These are phyloP conservation scores for Drosophila sulfurigaster DNA, from an alignment of 1,140 invertebrate genomes.

Conservation along the genomic window DNA sequence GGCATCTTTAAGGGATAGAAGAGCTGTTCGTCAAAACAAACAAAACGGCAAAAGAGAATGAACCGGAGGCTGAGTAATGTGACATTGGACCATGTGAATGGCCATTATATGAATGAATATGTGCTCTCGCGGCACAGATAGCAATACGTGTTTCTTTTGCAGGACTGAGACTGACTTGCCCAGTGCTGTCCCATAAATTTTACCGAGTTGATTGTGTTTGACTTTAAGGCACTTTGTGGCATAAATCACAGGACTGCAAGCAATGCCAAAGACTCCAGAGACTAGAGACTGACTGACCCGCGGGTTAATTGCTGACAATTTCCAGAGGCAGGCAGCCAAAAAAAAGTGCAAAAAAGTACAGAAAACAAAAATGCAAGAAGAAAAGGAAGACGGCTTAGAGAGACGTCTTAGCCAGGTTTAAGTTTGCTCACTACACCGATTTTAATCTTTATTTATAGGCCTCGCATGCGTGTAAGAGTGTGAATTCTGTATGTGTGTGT, in stretches of 20 bases:
- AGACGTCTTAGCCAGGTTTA: conserved; percentile 37
- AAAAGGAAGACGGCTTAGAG: conserved; percentile 45
- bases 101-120: conserved; percentile 51
- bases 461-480: conserved; percentile 41
- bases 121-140: neutral
- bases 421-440: conserved; percentile 61
- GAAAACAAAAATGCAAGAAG: neutral
- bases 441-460: conserved; percentile 81
- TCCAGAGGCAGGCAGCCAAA: conserved; percentile 43
- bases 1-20: neutral
- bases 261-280: conserved; percentile 2
- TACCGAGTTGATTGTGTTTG: conserved; percentile 71
- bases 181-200: conserved; percentile 50
- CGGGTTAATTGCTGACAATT: conserved; percentile 82
- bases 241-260: conserved; percentile 68
- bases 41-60: conserved; percentile 1
- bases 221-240: conserved; percentile 67
- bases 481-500: conserved; percentile 13
- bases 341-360: neutral
- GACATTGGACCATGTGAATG: conserved; percentile 44
- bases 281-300: conserved; percentile 65
- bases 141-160: conserved; percentile 15
- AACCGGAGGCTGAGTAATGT: conserved; percentile 49
- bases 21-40: conserved; percentile 36
- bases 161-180: conserved; percentile 9